These are phyloP conservation scores for Galeopsomyia nigrocyanea DNA, from an alignment of 2,888 invertebrate species.

Conservation along the genomic window DNA sequence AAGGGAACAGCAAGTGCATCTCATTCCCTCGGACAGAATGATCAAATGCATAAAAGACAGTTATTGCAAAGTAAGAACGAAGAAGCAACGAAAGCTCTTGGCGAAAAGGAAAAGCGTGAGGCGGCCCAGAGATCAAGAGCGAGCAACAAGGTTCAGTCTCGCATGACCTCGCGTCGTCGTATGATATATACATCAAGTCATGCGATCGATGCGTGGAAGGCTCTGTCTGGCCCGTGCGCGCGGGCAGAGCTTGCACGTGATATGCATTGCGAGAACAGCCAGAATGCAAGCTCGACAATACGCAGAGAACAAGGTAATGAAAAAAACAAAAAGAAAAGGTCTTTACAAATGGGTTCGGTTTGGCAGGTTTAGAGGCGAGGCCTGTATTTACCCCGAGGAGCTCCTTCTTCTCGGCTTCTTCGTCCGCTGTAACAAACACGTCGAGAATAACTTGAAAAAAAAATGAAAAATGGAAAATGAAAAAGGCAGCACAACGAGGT, in stretches of 20 bases:
- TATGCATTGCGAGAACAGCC: slow-evolving; percentile 50
- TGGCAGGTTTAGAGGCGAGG: slow-evolving; percentile 66
- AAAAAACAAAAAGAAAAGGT: slow-evolving; percentile 59
- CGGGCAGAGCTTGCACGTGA: slow-evolving; percentile 10
- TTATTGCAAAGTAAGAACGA: no score
- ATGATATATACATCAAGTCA: no score
- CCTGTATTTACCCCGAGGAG: slow-evolving; percentile 69
- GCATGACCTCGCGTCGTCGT: no score
- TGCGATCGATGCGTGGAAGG: background rate
- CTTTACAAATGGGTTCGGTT: slow-evolving; percentile 69
- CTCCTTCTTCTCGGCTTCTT: slow-evolving; percentile 67
- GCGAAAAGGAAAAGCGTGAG: no score
- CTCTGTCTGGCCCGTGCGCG: no score
- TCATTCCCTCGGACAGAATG: no score
- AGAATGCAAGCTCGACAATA: slow-evolving; percentile 52
- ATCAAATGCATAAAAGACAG: no score
- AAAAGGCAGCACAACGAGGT: background rate
- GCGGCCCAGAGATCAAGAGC: no score
- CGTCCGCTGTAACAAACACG: slow-evolving; percentile 59
- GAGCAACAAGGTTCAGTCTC: no score
- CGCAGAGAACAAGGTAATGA: slow-evolving; percentile 38
- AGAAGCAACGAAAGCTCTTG: no score
- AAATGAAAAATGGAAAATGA: background rate
- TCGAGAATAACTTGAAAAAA: background rate
- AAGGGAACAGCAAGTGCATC: background rate